A percentile compares a stretch with the other conserved stretches of the same genome.
Evolutionary conservation across 2,113 vertebrate species (phyloP).

Genomic region (Aegithalos caudatus): DNA sequence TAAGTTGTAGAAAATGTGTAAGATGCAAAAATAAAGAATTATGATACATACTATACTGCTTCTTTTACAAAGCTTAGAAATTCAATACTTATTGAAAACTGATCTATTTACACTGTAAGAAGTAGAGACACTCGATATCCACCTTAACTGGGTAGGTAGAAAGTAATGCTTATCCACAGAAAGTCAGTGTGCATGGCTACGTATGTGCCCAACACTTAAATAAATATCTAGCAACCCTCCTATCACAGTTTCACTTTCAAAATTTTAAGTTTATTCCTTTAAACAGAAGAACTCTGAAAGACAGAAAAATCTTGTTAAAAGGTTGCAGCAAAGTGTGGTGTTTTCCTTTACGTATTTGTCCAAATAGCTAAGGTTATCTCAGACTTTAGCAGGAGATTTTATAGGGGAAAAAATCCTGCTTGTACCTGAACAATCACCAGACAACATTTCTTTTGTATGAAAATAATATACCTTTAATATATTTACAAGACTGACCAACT

Average conservation of each 20-base stretch:
- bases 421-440: conserved; percentile 32
- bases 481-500: conserved; percentile 53
- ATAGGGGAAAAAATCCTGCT: not conserved
- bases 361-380: not conserved
- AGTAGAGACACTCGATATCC: not conserved
- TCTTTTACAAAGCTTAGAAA: not conserved
- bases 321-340: not conserved
- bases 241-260: not conserved
- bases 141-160: not conserved
- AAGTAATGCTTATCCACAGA: not conserved
- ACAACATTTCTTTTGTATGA: conserved; percentile 54
- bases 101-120: not conserved
- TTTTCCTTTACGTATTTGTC: not conserved
- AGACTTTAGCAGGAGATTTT: not conserved
- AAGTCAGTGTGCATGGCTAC: not conserved
- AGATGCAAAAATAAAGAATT: not conserved
- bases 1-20: not conserved
- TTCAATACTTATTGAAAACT: not conserved
- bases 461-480: conserved; percentile 65
- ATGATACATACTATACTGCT: not conserved
- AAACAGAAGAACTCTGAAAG: not conserved
- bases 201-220: fast-evolving
- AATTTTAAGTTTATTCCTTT: not conserved
- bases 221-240: not conserved
- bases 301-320: not conserved